A percentile compares a stretch with the other conserved stretches of the same genome.
Evolutionary conservation across 2,888 invertebrate species (phyloP).

Genomic region (Orgyia antiqua): DNA sequence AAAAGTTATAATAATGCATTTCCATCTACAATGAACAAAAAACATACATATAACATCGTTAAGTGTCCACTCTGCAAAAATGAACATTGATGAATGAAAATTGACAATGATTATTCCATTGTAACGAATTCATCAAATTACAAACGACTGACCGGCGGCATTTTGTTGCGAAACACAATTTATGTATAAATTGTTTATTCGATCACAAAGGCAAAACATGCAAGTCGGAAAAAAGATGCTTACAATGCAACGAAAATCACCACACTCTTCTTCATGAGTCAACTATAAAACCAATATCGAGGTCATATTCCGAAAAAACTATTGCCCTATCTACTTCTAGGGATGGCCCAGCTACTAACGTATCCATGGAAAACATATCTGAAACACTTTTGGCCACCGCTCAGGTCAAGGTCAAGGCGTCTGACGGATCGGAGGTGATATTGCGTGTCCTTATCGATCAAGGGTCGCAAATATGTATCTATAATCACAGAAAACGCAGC

Average conservation of each 20-base stretch:
- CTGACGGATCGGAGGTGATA: background rate
- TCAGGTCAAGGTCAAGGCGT: slow-evolving; percentile 1
- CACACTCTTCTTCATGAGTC: slow-evolving; percentile 2
- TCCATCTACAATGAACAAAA: background rate
- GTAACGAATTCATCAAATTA: slow-evolving; percentile 4
- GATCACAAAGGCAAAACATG: slow-evolving; percentile 3
- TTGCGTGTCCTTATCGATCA: slow-evolving; percentile 2
- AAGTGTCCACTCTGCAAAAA: slow-evolving; percentile 3
- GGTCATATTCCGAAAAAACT: background rate
- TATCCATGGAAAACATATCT: background rate
- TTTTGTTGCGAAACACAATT: background rate
- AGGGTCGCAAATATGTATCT: slow-evolving; percentile 1
- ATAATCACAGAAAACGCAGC: slow-evolving; percentile 2
- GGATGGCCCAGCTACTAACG: background rate
- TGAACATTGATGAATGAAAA: no score
- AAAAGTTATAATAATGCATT: slow-evolving; percentile 3
- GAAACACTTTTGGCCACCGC: slow-evolving; percentile 1
- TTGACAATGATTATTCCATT: slow-evolving; percentile 1
- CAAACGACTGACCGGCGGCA: background rate
- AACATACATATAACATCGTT: background rate
- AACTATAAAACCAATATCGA: background rate
- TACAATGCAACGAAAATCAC: slow-evolving; percentile 1
- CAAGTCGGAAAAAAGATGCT: slow-evolving; percentile 1
- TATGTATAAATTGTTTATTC: slow-evolving; percentile 2
- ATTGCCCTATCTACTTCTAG: background rate